Base-by-base conservation (phyloP, 1,140 invertebrate species). In the Drosophila ohnishii region DNA sequence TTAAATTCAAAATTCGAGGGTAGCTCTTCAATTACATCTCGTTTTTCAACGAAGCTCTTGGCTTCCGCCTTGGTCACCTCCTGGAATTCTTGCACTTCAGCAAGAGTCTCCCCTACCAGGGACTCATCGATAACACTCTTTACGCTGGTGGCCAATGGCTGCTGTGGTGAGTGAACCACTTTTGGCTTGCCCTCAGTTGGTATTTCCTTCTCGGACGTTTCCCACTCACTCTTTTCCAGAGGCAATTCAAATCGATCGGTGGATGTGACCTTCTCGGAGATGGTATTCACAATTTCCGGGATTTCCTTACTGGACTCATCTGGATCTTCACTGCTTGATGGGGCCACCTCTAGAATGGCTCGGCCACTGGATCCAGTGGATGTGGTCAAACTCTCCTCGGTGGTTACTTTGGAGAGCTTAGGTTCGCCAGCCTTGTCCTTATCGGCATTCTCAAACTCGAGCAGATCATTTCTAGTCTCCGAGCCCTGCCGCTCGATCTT, bases 1-100 rank as follows among this genome's bases (percentile, higher is more conserved):
- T 94, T 95, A 48, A 96, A 95, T 77, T 95, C 94, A 81, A 96
- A 95, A 90, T 96, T 95, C 3, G 95, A 95, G 25, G 95, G 94
- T 0, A 95, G 95, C 73, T 95, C 94, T 87, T 95, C 95, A 40
- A 93, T 93, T 16, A 92, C 91, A 61, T 93, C 92, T 35, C 92
- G 90, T 35, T 88, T 92, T 42, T 93, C 90, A 40, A 66, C 50
- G 16, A 69, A 30, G 16, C 60, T 94, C 62, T 95, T 94, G 19
- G 95, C 92, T 91, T 95, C 94, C 51, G 93, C 94, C 75, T 94
- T 94, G 1, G 94, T 94, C 11, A 93, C 93, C 85, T 95, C 94
- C 39, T 95, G 86, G 11, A 94, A 95, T 80, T 95, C 94, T 65
- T 95, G 94, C 13, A 95, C 94, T 92, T 96, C 94, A 63, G 94